Conservation (phyloP, 1,140 invertebrate species). For the Andrena cerasifolii region DNA sequence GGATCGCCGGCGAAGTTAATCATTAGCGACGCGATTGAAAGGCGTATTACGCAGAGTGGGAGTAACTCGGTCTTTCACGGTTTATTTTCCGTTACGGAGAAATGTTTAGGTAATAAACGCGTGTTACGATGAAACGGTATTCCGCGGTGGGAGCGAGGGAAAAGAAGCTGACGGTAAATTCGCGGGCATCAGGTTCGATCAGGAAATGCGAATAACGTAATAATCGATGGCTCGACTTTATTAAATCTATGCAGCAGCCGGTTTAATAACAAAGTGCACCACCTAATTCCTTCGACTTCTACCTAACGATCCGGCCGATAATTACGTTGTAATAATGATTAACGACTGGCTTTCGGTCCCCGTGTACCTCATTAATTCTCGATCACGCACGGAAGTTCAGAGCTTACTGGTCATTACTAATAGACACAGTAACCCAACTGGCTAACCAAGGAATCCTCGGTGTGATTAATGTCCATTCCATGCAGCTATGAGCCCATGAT, state of each 20-base stretch:
- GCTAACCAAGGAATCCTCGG: conserved; percentile 52
- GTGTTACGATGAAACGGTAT: conserved; percentile 19
- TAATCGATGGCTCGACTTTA: conserved; percentile 18
- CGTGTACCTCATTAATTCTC: conserved; percentile 62
- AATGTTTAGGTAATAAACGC: not conserved
- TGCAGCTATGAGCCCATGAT: conserved; percentile 38
- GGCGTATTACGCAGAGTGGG: not conserved
- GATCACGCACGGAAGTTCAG: conserved; percentile 58
- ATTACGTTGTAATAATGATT: conserved; percentile 70
- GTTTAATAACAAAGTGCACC: conserved; percentile 33
- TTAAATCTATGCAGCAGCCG: conserved; percentile 6
- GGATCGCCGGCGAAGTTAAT: not conserved
- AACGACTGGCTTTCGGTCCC: conserved; percentile 58
- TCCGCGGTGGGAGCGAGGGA: no score
- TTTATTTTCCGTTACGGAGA: not conserved
- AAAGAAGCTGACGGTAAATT: not conserved
- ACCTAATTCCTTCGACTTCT: conserved; percentile 47
- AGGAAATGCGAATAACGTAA: conserved; percentile 9
- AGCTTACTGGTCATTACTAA: conserved; percentile 57
- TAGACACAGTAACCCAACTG: conserved; percentile 48
- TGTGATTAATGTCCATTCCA: conserved; percentile 59
- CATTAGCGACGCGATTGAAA: conserved; percentile 24
- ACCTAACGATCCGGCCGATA: conserved; percentile 44
- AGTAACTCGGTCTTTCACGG: not conserved
- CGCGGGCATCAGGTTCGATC: not conserved